Percentiles rank a stretch among this genome's conserved stretches.
Conservation (phyloP, 1,140 invertebrate species). For the Araneus ventricosus region DNA sequence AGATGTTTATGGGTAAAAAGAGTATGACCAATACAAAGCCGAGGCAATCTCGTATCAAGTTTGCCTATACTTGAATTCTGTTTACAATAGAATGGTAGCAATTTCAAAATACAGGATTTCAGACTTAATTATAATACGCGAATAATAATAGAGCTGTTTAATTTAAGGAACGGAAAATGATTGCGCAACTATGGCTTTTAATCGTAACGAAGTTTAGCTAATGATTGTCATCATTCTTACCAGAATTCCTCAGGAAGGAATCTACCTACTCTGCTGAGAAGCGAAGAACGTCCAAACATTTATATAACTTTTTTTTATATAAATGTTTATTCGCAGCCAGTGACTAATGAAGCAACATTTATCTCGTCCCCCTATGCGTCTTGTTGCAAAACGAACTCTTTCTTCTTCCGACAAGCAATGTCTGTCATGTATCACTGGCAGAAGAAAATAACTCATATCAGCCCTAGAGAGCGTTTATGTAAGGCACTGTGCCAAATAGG, state of each 20-base stretch:
- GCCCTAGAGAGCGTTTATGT: neutral
- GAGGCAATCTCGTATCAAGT: no score
- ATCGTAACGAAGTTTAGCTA: no score
- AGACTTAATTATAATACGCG: no score
- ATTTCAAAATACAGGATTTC: no score
- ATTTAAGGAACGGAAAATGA: no score
- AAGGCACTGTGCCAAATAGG: neutral
- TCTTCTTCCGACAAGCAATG: neutral
- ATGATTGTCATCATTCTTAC: neutral
- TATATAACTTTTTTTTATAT: slow-evolving; percentile 7
- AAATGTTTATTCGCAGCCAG: neutral
- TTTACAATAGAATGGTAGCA: no score
- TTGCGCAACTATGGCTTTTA: no score
- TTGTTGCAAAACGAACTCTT: neutral
- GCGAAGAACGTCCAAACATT: slow-evolving; percentile 1
- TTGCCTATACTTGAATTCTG: no score
- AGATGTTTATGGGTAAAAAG: no score
- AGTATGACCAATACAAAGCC: no score
- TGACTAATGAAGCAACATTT: slow-evolving; percentile 52
- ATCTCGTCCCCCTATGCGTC: neutral
- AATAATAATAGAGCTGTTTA: no score
- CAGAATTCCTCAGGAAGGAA: neutral
- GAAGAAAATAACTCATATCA: neutral
- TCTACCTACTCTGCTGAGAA: neutral
- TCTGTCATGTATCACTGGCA: neutral